Evolutionary conservation across 2,797 vertebrate genomes (phyloP), one percentile per base, ranked within the genome.

Genomic region (Ceyx erithaca): DNA sequence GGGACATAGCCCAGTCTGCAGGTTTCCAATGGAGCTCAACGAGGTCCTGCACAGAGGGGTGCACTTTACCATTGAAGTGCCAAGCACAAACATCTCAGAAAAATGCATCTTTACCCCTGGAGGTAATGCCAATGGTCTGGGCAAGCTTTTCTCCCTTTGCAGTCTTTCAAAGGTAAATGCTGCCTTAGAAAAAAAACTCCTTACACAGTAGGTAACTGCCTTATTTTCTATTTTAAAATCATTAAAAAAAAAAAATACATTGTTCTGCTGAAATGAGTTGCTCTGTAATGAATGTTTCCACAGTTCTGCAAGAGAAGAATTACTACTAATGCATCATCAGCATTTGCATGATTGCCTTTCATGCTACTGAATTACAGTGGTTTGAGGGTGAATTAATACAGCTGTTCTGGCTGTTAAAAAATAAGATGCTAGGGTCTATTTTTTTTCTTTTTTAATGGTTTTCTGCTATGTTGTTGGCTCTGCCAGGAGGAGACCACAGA

Each of bases 71-170:
- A 73, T 95, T 73, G 22, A 66, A 70, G 89, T 93, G 43, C 64
- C 73, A 22, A 49, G 62, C 25, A 90, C 59, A 79, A 91, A 79
- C 26, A 80, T 93, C 78, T 95, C 87, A 64, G 23, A 91, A 91
- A 45, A 3, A 6, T 92, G 83, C 33, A 26, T 1, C 9, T 94
- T 84, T 84, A 31, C 46, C 15, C 94, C 68, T 84, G 52, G 5
- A 96, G 96, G 94, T 96, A 96, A 95, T 58, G 59, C 57, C 61
- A 43, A 4, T n/a, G 14, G 9, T 63, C 43, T 69, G 62, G 35
- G 30, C 83, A 73, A 80, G 10, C 7, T 63, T 72, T 88, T 77
- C 25, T 86, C 8, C 7, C 45, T 63, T 59, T 73, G 15, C 21
- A 63, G 2, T 48, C 35, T 80, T 87, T 69, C 31, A 49, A 61